A percentile compares a stretch with the other conserved stretches of the same genome.
phyloP scores from a whole-genome alignment of 2,797 vertebrate species.

The Tachyglossus aculeatus region DNA sequence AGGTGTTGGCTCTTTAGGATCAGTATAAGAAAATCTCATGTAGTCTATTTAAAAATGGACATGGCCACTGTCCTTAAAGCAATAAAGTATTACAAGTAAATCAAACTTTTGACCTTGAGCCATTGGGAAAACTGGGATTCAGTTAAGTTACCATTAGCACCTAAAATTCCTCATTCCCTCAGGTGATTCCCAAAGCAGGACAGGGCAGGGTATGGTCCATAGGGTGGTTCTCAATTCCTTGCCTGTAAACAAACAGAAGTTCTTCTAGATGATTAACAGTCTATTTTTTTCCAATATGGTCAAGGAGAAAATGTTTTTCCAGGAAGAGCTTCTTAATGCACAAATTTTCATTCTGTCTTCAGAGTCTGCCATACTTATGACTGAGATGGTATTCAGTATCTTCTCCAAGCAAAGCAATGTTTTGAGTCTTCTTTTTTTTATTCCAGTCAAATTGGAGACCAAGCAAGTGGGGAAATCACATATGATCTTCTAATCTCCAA shows the following conservation, averaged over 20 bases:
- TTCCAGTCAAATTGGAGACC: constrained; percentile 11
- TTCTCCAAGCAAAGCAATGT: not conserved
- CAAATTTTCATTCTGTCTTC: not conserved
- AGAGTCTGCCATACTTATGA: not conserved
- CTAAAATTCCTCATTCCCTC: too few relatives aligned
- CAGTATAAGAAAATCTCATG: constrained; percentile 7
- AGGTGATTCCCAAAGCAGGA: too few relatives aligned
- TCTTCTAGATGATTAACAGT: not conserved
- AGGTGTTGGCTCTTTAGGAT: constrained; percentile 7
- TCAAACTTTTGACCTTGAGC: constrained; percentile 7
- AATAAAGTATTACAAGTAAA: constrained; percentile 1
- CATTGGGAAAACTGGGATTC: too few relatives aligned
- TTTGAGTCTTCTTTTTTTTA: constrained; percentile 14
- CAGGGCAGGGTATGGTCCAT: too few relatives aligned
- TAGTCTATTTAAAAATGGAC: not conserved
- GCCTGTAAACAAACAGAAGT: not conserved
- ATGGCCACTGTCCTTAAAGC: not conserved
- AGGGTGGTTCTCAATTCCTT: not conserved
- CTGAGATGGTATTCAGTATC: too few relatives aligned
- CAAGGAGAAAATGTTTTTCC: too few relatives aligned
- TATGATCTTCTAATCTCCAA: constrained; percentile 79
- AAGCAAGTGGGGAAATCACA: constrained; percentile 17
- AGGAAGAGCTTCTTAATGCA: not conserved
- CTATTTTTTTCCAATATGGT: too few relatives aligned
- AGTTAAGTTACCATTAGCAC: too few relatives aligned